Evolutionary conservation across 2,113 vertebrate species (phyloP).

Genomic region (Nymphicus hollandicus): DNA sequence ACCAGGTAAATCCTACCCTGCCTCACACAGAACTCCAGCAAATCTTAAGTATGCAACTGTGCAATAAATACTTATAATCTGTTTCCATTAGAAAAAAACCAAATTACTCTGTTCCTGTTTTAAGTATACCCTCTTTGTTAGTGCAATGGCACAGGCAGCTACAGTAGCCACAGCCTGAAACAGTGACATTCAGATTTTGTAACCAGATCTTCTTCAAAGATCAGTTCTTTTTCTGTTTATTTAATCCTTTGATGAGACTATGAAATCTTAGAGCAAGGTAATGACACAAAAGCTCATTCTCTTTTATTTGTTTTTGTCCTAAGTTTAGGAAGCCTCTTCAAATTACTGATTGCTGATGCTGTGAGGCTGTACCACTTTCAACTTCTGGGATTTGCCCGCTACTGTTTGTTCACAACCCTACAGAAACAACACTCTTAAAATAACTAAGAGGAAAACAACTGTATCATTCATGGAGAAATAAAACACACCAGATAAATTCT

Average conservation of each 20-base stretch:
- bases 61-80: neutral
- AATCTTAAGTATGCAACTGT: neutral
- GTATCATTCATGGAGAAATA: neutral
- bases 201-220: neutral
- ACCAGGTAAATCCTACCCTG: neutral
- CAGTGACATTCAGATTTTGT: neutral
- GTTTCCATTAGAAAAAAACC: neutral
- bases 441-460: neutral
- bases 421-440: neutral
- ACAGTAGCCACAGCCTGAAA: neutral
- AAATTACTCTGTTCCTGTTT: neutral
- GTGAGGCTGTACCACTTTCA: neutral
- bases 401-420: neutral
- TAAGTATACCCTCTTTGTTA: neutral
- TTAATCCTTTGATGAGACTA: neutral
- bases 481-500: neutral
- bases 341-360: neutral
- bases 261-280: neutral
- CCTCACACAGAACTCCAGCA: neutral
- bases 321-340: neutral
- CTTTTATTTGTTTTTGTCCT: neutral
- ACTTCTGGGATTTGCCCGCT: neutral
- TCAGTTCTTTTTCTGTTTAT: neutral
- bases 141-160: neutral
- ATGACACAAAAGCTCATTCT: neutral